phyloP scores from a whole-genome alignment of 2,797 vertebrate genomes.

The Takifugu ocellatus region DNA sequence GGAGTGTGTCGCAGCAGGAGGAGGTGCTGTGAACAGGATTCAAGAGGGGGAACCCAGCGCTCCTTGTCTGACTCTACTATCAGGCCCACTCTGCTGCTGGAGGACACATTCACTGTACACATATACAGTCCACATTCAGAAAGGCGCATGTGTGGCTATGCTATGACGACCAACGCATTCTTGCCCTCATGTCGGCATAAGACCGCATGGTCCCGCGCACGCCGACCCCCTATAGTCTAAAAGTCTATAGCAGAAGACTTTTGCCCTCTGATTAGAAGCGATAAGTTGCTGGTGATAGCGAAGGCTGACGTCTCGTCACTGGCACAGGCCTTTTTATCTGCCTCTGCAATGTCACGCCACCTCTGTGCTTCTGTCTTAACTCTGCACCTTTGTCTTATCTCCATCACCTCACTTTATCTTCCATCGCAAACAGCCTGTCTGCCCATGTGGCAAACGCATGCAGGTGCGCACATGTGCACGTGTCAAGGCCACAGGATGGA shows the following conservation, averaged over 20 bases:
- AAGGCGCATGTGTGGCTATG: neutral
- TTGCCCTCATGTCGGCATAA: neutral
- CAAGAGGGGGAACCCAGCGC: conserved; percentile 45
- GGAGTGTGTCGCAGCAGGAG: conserved; percentile 17
- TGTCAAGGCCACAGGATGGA: neutral
- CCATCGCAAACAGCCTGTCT: too few relatives aligned
- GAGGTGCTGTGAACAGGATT: conserved; percentile 46
- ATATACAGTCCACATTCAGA: conserved; percentile 20
- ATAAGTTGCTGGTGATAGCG: conserved; percentile 47
- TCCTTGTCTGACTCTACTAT: conserved; percentile 29
- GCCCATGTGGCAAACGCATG: neutral
- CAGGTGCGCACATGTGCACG: neutral
- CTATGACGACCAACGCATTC: conserved; percentile 1
- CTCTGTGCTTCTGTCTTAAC: conserved; percentile 45
- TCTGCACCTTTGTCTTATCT: conserved; percentile 39
- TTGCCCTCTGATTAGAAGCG: conserved; percentile 38
- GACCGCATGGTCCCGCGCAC: neutral
- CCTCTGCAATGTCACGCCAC: conserved; percentile 34
- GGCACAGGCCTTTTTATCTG: conserved; percentile 48
- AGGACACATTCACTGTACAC: conserved; percentile 23
- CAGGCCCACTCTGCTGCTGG: conserved; percentile 16
- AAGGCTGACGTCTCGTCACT: conserved; percentile 26
- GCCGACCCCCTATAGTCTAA: conserved; percentile 15
- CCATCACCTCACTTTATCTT: conserved; percentile 15
- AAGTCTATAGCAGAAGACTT: conserved; percentile 8